These are phyloP conservation scores for Montipora foliosa DNA, from an alignment of 64 coral and sea anemone genomes.

Conservation along the genomic window DNA sequence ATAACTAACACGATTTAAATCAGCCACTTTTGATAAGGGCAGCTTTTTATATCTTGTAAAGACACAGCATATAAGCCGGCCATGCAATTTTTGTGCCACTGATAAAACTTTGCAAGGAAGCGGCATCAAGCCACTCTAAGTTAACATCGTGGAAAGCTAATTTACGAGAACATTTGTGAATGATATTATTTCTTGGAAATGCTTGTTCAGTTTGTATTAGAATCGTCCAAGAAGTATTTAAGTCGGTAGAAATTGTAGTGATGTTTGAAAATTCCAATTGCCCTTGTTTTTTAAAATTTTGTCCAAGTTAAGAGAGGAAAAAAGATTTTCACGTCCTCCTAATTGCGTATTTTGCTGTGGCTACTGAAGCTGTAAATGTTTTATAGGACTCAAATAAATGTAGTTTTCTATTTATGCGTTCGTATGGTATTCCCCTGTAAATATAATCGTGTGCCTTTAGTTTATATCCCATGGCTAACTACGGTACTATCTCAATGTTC, in stretches of 20 bases:
- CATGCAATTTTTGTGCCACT: neutral
- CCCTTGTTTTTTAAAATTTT: neutral
- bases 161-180: conserved; percentile 3
- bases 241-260: conserved; percentile 25
- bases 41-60: conserved; percentile 6
- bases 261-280: neutral
- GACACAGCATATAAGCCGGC: neutral
- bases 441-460: too few species aligned
- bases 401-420: conserved; percentile 12
- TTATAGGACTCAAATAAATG: conserved; percentile 27
- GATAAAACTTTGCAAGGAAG: neutral
- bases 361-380: conserved; percentile 7
- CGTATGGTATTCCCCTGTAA: neutral
- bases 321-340: neutral
- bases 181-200: conserved; percentile 20
- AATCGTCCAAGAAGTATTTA: conserved; percentile 28
- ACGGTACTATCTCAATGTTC: too few species aligned
- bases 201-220: conserved; percentile 4
- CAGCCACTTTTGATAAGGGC: neutral
- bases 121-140: neutral
- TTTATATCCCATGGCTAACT: too few species aligned
- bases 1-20: neutral
- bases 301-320: neutral
- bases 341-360: neutral
- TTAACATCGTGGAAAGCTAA: conserved; percentile 7